Conservation (phyloP, 2,888 invertebrate genomes). For the Mylabris sibirica region DNA sequence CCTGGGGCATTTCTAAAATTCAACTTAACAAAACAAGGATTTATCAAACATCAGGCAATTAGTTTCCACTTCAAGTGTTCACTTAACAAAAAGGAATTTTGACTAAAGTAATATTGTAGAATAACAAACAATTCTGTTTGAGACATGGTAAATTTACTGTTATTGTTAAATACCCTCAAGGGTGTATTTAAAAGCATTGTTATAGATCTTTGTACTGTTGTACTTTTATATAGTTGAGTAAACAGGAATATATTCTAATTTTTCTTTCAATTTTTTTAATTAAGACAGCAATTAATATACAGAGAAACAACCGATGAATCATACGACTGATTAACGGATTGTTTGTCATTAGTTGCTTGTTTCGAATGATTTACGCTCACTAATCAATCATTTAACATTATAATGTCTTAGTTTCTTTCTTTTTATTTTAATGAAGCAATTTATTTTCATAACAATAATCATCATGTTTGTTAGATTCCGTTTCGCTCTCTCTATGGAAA, state of each 20-base stretch:
- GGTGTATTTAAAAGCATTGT: constrained; percentile 20
- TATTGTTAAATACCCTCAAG: constrained; percentile 23
- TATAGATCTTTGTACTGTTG: constrained; percentile 25
- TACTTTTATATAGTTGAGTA: constrained; percentile 8
- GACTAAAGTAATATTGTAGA: constrained; percentile 12
- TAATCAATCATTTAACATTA: background rate
- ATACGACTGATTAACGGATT: constrained; percentile 3
- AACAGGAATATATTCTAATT: constrained; percentile 12
- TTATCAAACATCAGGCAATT: constrained; percentile 37
- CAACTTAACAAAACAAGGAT: constrained; percentile 13
- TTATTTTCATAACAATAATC: background rate
- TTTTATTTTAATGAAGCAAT: background rate
- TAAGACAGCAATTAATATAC: background rate
- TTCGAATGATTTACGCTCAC: background rate
- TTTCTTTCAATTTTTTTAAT: constrained; percentile 2
- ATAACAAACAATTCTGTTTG: constrained; percentile 31
- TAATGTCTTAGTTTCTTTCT: background rate
- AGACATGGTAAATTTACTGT: constrained; percentile 33
- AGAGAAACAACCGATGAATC: background rate
- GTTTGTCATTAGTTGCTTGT: constrained; percentile 1
- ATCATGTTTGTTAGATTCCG: background rate
- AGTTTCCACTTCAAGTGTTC: constrained; percentile 36
- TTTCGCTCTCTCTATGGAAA: background rate
- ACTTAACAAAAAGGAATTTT: constrained; percentile 35
- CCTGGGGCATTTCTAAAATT: background rate